phyloP scores from a whole-genome alignment of 2,797 vertebrate genomes.

The Cirrhinus mrigala region DNA sequence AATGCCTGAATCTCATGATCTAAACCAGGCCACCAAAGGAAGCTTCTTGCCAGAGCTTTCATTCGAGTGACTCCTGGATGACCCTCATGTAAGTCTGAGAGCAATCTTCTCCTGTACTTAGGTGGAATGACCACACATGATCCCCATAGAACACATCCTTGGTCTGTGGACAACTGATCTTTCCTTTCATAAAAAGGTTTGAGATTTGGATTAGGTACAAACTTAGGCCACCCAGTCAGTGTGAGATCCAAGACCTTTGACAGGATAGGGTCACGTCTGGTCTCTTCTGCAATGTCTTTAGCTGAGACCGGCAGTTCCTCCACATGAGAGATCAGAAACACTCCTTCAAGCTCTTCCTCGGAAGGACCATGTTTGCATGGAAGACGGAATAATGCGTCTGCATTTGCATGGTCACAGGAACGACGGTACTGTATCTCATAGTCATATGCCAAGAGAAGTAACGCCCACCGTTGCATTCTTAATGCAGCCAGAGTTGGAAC shows the following conservation, averaged over 20 bases:
- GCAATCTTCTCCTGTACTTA: background rate
- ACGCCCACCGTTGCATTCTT: too few species aligned
- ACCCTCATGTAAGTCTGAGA: constrained; percentile 35
- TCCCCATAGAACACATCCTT: constrained; percentile 52
- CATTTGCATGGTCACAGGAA: too few species aligned
- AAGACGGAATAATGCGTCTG: too few species aligned
- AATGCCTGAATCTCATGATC: too few species aligned
- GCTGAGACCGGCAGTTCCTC: constrained; percentile 25
- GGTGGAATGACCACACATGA: constrained; percentile 4
- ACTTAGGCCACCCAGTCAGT: constrained; percentile 43
- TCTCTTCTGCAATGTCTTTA: constrained; percentile 27
- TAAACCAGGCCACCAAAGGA: too few species aligned
- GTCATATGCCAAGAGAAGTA: too few species aligned
- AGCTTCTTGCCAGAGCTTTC: too few species aligned
- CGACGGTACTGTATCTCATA: constrained; percentile 27
- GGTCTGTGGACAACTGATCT: constrained; percentile 40
- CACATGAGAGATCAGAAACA: too few species aligned
- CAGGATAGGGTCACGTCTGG: constrained; percentile 24
- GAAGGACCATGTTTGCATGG: too few species aligned
- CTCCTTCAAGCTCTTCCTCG: too few species aligned
- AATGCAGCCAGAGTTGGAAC: too few species aligned
- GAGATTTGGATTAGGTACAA: constrained; percentile 17
- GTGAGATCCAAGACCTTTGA: background rate
- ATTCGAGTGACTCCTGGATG: constrained; percentile 46
- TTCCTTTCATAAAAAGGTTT: constrained; percentile 17